Percentiles rank a stretch among this genome's conserved stretches.
Conservation (phyloP, 2,113 vertebrate genomes). For the Burhinus oedicnemus region DNA sequence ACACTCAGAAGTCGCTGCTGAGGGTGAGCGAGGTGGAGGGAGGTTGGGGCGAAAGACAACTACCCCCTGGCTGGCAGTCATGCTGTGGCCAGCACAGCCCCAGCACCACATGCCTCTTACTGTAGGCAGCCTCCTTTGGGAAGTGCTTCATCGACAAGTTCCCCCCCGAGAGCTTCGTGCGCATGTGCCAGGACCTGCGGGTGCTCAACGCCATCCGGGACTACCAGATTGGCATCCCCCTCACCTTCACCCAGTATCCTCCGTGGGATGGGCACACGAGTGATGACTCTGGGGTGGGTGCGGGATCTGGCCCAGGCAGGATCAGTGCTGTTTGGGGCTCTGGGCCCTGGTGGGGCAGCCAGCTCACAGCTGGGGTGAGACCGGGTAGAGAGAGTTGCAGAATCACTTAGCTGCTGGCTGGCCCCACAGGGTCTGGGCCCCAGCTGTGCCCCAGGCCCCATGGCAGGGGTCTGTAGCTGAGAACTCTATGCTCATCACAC, state of each 20-base stretch:
- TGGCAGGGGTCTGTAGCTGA: not conserved
- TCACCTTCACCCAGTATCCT: constrained; percentile 88
- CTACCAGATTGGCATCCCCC: constrained; percentile 86
- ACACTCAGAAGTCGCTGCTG: constrained; percentile 90
- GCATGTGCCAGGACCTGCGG: constrained; percentile 84
- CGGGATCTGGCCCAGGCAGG: not conserved
- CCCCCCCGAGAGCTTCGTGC: constrained; percentile 81
- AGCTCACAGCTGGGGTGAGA: too few relatives aligned
- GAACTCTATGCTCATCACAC: not conserved
- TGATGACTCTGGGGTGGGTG: rapidly evolving
- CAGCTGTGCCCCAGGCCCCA: not conserved
- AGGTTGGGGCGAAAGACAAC: rapidly evolving
- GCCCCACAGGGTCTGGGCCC: rapidly evolving
- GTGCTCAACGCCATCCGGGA: constrained; percentile 87
- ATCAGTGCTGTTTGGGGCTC: not conserved
- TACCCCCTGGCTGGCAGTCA: rapidly evolving
- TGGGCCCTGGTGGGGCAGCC: not conserved
- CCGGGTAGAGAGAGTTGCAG: not conserved
- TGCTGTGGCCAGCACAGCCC: not conserved
- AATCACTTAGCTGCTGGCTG: rapidly evolving
- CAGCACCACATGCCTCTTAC: not conserved
- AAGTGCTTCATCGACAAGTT: constrained; percentile 89
- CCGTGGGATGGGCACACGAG: rapidly evolving
- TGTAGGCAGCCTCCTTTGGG: constrained; percentile 86
- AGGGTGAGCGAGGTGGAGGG: constrained; percentile 73